Evolutionary conservation across 2,888 invertebrate genomes (phyloP), one percentile per base, ranked within the genome.

Genomic region (Branchipolynoe longqiensis): DNA sequence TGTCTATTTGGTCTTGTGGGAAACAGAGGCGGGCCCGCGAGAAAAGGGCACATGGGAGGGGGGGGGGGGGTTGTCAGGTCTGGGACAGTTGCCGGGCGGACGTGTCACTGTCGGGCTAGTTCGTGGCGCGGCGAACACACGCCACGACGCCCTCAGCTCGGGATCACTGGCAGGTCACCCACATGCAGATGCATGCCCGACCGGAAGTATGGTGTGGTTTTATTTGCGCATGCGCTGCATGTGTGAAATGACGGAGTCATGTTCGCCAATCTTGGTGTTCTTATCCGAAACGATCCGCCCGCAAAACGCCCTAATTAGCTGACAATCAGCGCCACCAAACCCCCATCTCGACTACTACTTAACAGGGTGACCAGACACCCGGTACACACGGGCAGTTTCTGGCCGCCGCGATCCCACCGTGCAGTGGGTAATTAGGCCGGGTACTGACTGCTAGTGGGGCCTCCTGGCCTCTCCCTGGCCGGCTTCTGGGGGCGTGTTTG

Each of bases 181-280:
- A n/a, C n/a, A 38, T 28, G 31, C 28, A 25, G 62, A 62, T 31
- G 69, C 38, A 0, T 38, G 38, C 33, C 25, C 69, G 36, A 36
- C 69, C 69, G 69, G 69, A 69, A 69, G 69, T 33, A 14, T 18
- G 69, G 22, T 38, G 18, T 22, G 38, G 36, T 12, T 31, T 6
- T 69, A 33, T 69, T 31, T 33, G 18, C 38, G 38, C 38, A 33
- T 36, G 69, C 69, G 38, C 69, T 2, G n/a, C 6, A 69, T 18
- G 69, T 69, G 69, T 69, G 69, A 69, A 69, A 38, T 69, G 33
- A 36, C 18, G 62, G 6, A 56, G 69, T 69, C 69, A 69, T 69
- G 8, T 38, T 69, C 69, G 14, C 69, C 31, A 14, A 28, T 18
- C 28, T 62, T 31, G 18, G 25, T 2, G 18, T 14, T 56, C 25